Evolutionary conservation across 1,140 invertebrate genomes (phyloP).

Genomic region (Vanessa tameamea): DNA sequence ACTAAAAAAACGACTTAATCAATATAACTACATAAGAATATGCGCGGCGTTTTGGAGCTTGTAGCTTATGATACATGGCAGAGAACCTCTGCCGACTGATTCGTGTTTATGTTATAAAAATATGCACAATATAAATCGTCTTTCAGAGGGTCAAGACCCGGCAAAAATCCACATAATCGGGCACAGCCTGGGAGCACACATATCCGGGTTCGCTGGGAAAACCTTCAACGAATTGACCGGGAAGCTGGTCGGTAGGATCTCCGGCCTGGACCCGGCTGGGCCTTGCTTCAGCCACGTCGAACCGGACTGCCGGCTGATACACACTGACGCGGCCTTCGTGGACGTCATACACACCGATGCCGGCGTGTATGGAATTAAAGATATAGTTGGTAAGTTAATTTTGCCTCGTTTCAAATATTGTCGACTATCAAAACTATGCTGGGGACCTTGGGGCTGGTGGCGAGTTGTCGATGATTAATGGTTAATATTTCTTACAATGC

Average conservation of each 20-base stretch:
- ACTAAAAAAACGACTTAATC: too few species aligned
- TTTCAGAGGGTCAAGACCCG: constrained; percentile 57
- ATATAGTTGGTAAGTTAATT: constrained; percentile 54
- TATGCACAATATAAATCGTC: not conserved
- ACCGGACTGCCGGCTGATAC: constrained; percentile 81
- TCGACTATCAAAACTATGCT: too few species aligned
- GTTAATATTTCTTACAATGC: too few species aligned
- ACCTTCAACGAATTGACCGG: constrained; percentile 60
- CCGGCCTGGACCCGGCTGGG: constrained; percentile 87
- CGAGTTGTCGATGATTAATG: too few species aligned
- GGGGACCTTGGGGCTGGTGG: too few species aligned
- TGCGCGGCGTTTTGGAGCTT: too few species aligned
- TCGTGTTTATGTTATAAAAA: not conserved
- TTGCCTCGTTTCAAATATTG: not conserved
- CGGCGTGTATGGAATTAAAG: constrained; percentile 78
- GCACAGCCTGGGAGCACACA: constrained; percentile 92
- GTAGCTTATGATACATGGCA: too few species aligned
- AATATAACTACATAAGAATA: too few species aligned
- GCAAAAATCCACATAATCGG: constrained; percentile 88
- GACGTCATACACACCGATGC: constrained; percentile 88
- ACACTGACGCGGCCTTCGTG: constrained; percentile 85
- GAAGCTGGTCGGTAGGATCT: constrained; percentile 82
- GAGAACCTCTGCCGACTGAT: not conserved
- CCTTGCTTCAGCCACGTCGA: constrained; percentile 83
- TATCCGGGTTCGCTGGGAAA: constrained; percentile 88